Evolutionary conservation across 2,113 vertebrate genomes (phyloP).

Genomic region (Siniperca chuatsi): DNA sequence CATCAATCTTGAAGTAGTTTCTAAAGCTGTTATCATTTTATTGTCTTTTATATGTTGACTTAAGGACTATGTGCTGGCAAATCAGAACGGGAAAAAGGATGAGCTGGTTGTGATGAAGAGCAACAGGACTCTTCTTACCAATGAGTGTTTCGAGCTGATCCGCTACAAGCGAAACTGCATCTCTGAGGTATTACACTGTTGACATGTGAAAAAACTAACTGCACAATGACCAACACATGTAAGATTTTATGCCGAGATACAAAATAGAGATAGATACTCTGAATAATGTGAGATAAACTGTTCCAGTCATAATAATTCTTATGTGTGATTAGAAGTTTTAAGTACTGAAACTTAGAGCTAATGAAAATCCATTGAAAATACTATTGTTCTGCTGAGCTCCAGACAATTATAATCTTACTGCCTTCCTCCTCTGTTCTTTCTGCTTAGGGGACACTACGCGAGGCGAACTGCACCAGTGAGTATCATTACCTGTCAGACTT

Average conservation of each 20-base stretch:
- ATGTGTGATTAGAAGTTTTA: not conserved
- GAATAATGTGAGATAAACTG: not conserved
- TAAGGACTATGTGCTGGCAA: rapidly evolving
- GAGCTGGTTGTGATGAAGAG: rapidly evolving
- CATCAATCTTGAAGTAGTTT: not conserved
- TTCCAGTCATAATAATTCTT: not conserved
- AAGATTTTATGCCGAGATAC: not conserved
- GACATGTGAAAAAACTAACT: not conserved
- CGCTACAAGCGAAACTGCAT: rapidly evolving
- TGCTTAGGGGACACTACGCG: rapidly evolving
- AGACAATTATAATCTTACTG: not conserved
- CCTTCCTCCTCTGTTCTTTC: not conserved
- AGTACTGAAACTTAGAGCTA: no score
- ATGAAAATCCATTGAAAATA: no score
- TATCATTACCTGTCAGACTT: not conserved
- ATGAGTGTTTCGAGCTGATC: rapidly evolving
- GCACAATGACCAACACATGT: not conserved
- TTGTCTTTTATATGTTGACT: not conserved
- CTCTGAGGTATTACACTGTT: constrained; percentile 4
- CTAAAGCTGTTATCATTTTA: not conserved
- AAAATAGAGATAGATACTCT: not conserved
- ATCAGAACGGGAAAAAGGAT: rapidly evolving
- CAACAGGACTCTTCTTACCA: rapidly evolving
- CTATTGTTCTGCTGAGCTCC: not conserved
- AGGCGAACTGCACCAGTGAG: not conserved